Evolutionary conservation across 2,797 vertebrate species (phyloP), one percentile per base, ranked within the genome.

Genomic region (Spinus olivaceus): DNA sequence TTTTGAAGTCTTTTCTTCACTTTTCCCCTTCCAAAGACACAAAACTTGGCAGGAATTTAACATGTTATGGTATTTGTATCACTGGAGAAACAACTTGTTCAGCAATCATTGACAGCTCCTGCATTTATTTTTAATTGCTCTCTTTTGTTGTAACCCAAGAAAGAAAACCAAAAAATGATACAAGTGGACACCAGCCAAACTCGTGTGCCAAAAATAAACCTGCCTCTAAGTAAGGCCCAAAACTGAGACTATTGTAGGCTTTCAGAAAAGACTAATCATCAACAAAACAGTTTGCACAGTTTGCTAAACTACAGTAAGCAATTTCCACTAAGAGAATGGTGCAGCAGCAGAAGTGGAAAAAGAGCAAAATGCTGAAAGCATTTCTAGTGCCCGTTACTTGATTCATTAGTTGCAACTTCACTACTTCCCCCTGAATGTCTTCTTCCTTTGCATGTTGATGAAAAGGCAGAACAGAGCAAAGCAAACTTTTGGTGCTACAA

Each of bases 11-110:
- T 70, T 85, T 78, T 88, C 32, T 90, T 79, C 46, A 81, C 11
- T 78, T 83, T 32, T 54, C 18, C 6, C 33, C 11, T 71, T 78
- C 44, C 46, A 90, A 78, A 86, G 57, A 76, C 37, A 71, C 11
- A 78, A 83, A 60, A 65, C 16, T 39, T 50, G 70, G 8, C 18
- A 90, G 63, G 57, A 91, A 74, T 81, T 89, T 37, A 89, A 50
- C 30, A 37, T 14, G 12, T 23, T 64, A 35, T 1, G 17, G 18
- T 46, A n/a, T 42, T 59, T 81, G 22, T 44, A 61, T 83, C 16
- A 67, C 6, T 28, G 39, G 41, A 88, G n/a, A 33, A 81, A 64
- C 21, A 80, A 37, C 14, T 86, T 56, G 28, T 60, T 83, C 50
- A 65, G 28, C 18, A 78, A 65, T 44, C 39, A 39, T 56, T 71